Conservation (phyloP, 2,113 vertebrate species). For the Anthoscopus minutus region DNA sequence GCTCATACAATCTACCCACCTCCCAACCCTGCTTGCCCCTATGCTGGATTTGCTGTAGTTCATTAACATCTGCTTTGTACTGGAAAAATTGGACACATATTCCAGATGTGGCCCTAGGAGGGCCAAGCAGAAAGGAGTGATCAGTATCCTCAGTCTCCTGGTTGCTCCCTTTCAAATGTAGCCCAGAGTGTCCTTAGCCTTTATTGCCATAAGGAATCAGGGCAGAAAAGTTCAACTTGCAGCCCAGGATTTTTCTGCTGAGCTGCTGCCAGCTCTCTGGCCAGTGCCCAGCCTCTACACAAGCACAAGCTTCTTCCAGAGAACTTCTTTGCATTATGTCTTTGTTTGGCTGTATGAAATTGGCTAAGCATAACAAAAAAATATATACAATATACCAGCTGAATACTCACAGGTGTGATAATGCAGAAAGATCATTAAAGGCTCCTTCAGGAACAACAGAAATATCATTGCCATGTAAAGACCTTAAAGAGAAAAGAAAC, state of each 20-base stretch:
- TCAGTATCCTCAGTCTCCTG: background rate
- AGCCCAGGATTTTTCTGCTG: background rate
- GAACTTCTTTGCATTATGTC: background rate
- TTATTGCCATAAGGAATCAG: background rate
- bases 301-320: background rate
- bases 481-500: slow-evolving; percentile 69
- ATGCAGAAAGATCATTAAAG: slow-evolving; percentile 90
- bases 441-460: slow-evolving; percentile 93
- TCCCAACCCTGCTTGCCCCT: background rate
- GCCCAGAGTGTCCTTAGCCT: background rate
- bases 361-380: background rate
- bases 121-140: background rate
- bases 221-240: background rate
- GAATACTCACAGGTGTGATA: slow-evolving; percentile 93
- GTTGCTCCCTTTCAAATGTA: background rate
- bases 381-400: background rate
- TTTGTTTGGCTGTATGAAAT: background rate
- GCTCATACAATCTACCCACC: background rate
- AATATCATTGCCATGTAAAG: slow-evolving; percentile 97
- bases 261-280: background rate
- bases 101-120: background rate
- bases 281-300: background rate
- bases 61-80: background rate
- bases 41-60: background rate
- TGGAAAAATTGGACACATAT: background rate